Conservation (phyloP, 2,113 vertebrate species). For the Plestiodon gilberti region DNA sequence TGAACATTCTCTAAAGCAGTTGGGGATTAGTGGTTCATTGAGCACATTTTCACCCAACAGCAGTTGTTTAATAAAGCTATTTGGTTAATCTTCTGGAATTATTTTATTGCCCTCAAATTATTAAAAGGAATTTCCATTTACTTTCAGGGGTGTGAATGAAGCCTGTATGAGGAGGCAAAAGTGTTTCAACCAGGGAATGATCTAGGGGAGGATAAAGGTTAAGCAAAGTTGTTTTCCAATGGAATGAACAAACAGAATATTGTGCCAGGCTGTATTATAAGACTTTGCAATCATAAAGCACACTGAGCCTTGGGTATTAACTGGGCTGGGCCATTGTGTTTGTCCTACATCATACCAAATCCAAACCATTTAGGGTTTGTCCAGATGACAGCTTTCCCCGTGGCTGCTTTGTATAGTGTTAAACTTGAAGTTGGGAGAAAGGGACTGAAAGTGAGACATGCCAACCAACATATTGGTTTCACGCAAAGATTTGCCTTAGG, state of each 20-base stretch:
- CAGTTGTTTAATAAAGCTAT: neutral
- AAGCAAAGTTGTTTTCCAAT: neutral
- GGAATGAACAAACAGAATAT: slow-evolving; percentile 2
- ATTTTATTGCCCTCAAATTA: slow-evolving; percentile 8
- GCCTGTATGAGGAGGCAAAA: neutral
- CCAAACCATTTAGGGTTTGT: neutral
- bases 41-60: neutral
- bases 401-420: neutral
- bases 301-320: neutral
- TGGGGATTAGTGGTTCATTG: neutral
- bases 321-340: neutral
- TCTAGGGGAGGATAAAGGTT: neutral
- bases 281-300: slow-evolving; percentile 4
- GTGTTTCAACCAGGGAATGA: neutral
- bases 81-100: neutral
- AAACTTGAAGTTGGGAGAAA: neutral
- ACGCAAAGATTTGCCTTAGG: too few relatives aligned
- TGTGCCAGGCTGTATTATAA: neutral
- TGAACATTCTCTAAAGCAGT: neutral
- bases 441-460: neutral
- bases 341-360: neutral
- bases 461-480: too few relatives aligned
- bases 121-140: slow-evolving; percentile 13
- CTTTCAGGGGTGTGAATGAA: neutral
- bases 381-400: neutral